Base-by-base conservation (phyloP, 2,888 invertebrate species). In the Acronicta leporina region DNA sequence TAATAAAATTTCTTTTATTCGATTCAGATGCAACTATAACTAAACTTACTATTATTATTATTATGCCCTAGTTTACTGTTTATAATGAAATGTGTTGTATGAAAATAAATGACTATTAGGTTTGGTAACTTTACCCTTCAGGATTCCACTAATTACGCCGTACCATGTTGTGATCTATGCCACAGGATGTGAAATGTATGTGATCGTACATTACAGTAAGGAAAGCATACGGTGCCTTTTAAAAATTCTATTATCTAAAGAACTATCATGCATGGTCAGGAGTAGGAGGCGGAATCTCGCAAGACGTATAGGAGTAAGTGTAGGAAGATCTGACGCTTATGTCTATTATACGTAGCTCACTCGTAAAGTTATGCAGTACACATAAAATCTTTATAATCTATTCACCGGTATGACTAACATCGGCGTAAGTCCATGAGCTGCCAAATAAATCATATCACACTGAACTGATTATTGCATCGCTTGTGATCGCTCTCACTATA, bases 21-120 rank as follows among this genome's bases (percentile, higher is more conserved):
- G 83, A 82, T 87, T 85, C 83, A 82, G 83, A 85, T 81, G 79
- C 84, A 78, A 79, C 84, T 87, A 87, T 83, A 57, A 75, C 86
- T 88, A 85, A 78, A 75, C 73, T 80, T 76, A 78, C 71, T 72
- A 73, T 71, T 73, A 68, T 68, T 59, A 63, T 73, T 62, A 73
- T 76, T 74, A 79, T 64, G 76, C 46, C 52, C 68, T 72, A 67
- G 43, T 66, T 60, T 67, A 64, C 47, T 62, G 62, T 69, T 67
- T 43, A 42, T 56, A 59, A 46, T 80, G 84, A 86, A 84, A 83
- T 72, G 81, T 78, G 78, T 75, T 66, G 77, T 91, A 88, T 70
- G 86, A 91, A 92, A 91, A 92, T 91, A 91, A 90, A 86, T 85
- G 77, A 87, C 85, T 88, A 87, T 88, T 59, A 68, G 74, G 77